Evolutionary conservation across 2,113 vertebrate species (phyloP).

Genomic region (Cyanoderma ruficeps): DNA sequence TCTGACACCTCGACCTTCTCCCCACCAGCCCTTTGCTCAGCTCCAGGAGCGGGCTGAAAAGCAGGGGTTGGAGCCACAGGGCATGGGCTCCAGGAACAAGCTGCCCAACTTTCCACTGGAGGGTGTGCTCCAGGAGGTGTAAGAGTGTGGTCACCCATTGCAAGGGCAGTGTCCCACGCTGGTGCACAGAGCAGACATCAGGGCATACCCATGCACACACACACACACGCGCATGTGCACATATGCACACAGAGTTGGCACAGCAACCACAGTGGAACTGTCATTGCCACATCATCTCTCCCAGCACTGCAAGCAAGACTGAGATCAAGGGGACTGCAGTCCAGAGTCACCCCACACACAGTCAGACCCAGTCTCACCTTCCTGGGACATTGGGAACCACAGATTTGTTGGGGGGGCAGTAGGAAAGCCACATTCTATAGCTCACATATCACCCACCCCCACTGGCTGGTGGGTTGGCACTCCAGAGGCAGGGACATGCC

Average conservation of each 20-base stretch:
- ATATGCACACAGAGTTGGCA: accelerated
- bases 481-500: not conserved
- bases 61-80: not conserved
- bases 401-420: not conserved
- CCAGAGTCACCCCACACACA: not conserved
- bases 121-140: not conserved
- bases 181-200: not conserved
- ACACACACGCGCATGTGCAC: not conserved
- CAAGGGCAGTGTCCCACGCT: not conserved
- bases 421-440: not conserved
- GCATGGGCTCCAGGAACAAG: accelerated
- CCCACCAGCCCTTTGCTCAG: accelerated
- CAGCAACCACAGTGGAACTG: not conserved
- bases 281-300: not conserved
- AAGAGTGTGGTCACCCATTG: accelerated
- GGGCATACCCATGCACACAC: accelerated
- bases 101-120: not conserved
- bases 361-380: accelerated
- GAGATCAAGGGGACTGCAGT: not conserved
- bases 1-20: not conserved
- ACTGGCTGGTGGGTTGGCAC: not conserved
- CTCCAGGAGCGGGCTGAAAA: not conserved
- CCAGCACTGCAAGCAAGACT: not conserved
- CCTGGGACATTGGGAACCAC: not conserved
- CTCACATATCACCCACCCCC: not conserved